Evolutionary conservation across 1,140 invertebrate species (phyloP), one percentile per base, ranked within the genome.

Genomic region (Aphis gossypii): DNA sequence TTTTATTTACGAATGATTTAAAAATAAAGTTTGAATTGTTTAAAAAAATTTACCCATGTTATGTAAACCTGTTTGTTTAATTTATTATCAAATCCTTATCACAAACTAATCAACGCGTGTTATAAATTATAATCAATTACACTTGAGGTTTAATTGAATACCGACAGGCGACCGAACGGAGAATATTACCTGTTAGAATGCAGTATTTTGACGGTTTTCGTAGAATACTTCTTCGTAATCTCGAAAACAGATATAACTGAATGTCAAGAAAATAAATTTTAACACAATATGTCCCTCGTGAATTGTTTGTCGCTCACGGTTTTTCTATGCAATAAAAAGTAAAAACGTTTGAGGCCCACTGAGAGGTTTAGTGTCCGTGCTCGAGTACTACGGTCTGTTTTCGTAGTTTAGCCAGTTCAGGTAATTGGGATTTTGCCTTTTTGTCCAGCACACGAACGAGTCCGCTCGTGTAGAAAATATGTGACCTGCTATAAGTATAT

Each of bases 301-400:
- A 86, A 46, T 46, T 51, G 20, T 9, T 20, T 88, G 20, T 54
- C 86, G 20, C 48, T n/a, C 46, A 46, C 20, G 46, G 44, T 51
- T 48, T 18, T 54, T 35, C 86, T 30, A 25, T 51, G n/a, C 87
- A 56, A 41, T 56, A 41, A 41, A 41, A 41, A 2, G 3, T 41
- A 48, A 88, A 51, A 48, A 44, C 46, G 84, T 88, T 56, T 89
- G 88, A 56, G 88, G 35, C 48, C 48, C 88, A 89, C 88, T 89
- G 88, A 54, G n/a, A 20, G n/a, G 30, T 89, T 54, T 89, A 89
- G 30, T 35, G 18, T 20, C n/a, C 30, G 2, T 30, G 46, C 48
- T 48, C 41, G 83, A 6, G 41, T 86, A 23, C 4, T 44, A 44
- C 25, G 44, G 84, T n/a, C 44, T 4, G 44, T 46, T 3, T 87